Conservation (phyloP, 2,113 vertebrate species). For the Anser brachyrhynchus region DNA sequence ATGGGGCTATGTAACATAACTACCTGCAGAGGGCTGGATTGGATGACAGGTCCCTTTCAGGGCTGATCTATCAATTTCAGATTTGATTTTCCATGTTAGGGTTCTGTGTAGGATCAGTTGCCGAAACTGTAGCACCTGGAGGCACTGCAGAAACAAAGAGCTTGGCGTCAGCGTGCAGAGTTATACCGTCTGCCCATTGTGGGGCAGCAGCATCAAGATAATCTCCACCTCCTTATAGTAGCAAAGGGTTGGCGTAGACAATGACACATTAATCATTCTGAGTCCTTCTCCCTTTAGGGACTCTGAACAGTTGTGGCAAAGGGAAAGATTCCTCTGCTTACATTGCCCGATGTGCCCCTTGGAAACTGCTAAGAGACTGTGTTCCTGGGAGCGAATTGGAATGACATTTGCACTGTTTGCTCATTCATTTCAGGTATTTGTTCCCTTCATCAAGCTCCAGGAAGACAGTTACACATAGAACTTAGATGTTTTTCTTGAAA, state of each 20-base stretch:
- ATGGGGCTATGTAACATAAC: neutral
- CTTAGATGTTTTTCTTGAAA: neutral
- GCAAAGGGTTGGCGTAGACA: neutral
- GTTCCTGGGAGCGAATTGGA: neutral
- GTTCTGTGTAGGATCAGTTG: neutral
- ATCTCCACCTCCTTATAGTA: neutral
- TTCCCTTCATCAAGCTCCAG: neutral
- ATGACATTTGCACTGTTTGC: neutral
- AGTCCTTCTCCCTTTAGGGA: neutral
- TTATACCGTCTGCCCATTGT: neutral
- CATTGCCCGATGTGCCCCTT: neutral
- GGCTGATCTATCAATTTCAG: neutral
- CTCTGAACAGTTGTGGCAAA: neutral
- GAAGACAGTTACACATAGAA: neutral
- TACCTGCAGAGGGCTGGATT: neutral
- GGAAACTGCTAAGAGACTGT: neutral
- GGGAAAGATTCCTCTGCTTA: neutral
- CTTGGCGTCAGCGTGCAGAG: neutral
- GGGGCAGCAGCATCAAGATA: constrained; percentile 39
- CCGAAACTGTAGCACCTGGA: neutral
- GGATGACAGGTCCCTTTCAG: neutral
- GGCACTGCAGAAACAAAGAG: neutral
- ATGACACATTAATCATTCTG: neutral
- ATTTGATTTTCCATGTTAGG: neutral
- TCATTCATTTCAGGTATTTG: neutral